These are phyloP conservation scores for Lasioglossum lativentre DNA, from an alignment of 2,888 invertebrate genomes.

Conservation along the genomic window DNA sequence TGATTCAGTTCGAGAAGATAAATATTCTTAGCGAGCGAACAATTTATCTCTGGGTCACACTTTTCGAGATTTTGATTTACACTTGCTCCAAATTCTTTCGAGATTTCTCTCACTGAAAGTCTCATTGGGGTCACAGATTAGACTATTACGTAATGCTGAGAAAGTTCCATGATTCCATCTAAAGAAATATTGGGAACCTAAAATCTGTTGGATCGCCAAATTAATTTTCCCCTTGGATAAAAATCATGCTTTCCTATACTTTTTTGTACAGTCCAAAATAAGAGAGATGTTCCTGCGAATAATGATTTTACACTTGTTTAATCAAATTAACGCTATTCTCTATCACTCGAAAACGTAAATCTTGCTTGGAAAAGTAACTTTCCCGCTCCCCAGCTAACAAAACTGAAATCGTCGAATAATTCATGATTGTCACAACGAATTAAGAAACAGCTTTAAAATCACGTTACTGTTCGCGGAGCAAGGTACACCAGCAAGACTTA, in stretches of 20 bases:
- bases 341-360: not conserved
- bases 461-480: not conserved
- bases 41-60: not conserved
- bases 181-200: not conserved
- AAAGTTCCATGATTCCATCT: not conserved
- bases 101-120: not conserved
- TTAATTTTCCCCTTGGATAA: not conserved
- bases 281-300: not conserved
- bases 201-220: not conserved
- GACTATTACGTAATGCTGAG: not conserved
- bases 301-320: not conserved
- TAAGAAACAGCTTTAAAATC: not conserved
- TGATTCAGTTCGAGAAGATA: not conserved
- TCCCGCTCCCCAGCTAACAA: not conserved
- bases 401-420: not conserved
- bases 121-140: not conserved
- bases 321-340: not conserved
- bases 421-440: not conserved
- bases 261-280: not conserved
- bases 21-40: not conserved
- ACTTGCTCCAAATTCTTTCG: not conserved
- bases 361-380: not conserved
- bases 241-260: not conserved
- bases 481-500: not conserved
- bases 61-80: not conserved